Percentiles rank a stretch among this genome's conserved stretches.
phyloP scores from a whole-genome alignment of 2,797 vertebrate species.

The Tamandua tetradactyla region DNA sequence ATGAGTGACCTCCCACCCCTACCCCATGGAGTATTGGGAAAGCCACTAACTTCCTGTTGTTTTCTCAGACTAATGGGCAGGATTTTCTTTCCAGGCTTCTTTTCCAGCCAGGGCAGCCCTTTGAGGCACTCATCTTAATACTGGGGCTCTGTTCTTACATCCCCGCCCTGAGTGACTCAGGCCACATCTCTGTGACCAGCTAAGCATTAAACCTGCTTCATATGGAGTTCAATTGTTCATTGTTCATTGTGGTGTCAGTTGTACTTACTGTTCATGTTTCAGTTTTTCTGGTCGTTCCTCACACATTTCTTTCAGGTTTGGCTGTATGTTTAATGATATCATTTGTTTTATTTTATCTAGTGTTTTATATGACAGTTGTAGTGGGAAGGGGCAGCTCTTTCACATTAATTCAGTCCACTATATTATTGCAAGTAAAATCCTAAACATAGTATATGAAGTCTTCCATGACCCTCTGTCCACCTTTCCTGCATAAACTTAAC shows the following conservation, averaged over 20 bases:
- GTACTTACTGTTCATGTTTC: background rate
- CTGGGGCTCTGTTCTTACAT: background rate
- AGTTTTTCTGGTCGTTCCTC: slow-evolving; percentile 2
- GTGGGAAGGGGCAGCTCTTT: background rate
- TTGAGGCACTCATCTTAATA: background rate
- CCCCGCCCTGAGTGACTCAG: background rate
- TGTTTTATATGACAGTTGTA: background rate
- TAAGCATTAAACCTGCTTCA: background rate
- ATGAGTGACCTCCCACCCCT: background rate
- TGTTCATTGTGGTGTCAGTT: background rate
- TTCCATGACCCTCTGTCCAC: background rate
- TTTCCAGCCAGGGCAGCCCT: background rate
- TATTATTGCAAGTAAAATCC: background rate
- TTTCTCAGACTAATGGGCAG: background rate
- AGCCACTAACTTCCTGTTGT: background rate
- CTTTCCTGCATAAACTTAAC: background rate
- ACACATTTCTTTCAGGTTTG: background rate
- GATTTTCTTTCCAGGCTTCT: background rate
- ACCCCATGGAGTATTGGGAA: background rate
- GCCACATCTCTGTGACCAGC: background rate
- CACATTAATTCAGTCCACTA: background rate
- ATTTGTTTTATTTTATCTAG: background rate
- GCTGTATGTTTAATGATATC: background rate
- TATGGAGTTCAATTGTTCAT: background rate
- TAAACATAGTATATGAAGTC: background rate